Percentiles rank a stretch among this genome's conserved stretches.
phyloP scores from a whole-genome alignment of 2,888 invertebrate species.

The Cephalotes varians region DNA sequence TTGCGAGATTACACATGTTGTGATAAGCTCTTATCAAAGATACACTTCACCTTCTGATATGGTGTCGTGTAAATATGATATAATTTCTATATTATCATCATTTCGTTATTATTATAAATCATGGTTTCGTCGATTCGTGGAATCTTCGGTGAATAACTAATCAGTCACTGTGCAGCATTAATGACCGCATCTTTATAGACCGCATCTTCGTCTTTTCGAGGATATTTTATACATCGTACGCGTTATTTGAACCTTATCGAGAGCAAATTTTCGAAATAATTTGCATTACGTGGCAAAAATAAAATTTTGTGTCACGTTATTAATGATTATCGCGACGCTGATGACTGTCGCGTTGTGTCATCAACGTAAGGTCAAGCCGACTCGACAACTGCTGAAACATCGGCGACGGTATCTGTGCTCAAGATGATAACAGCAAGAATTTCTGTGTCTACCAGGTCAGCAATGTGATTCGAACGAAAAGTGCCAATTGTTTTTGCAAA shows the following conservation, averaged over 20 bases:
- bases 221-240: not conserved
- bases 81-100: not conserved
- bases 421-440: conserved; percentile 17
- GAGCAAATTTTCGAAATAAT: not conserved
- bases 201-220: not conserved
- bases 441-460: not conserved
- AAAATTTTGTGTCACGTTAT: conserved; percentile 12
- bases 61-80: not conserved
- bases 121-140: not conserved
- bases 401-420: not conserved
- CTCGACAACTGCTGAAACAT: not conserved
- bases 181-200: conserved; percentile 10
- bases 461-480: not conserved
- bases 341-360: not conserved
- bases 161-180: conserved; percentile 15
- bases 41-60: conserved; percentile 20
- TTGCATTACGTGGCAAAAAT: not conserved
- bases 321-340: not conserved
- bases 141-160: not conserved
- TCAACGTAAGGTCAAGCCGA: too few species aligned
- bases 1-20: not conserved
- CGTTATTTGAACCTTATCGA: not conserved
- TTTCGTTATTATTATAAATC: not conserved
- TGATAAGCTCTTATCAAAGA: conserved; percentile 28
- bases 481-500: not conserved